Percentiles rank a stretch among this genome's conserved stretches.
Conservation (phyloP, 2,797 vertebrate species). For the Squalus acanthias region DNA sequence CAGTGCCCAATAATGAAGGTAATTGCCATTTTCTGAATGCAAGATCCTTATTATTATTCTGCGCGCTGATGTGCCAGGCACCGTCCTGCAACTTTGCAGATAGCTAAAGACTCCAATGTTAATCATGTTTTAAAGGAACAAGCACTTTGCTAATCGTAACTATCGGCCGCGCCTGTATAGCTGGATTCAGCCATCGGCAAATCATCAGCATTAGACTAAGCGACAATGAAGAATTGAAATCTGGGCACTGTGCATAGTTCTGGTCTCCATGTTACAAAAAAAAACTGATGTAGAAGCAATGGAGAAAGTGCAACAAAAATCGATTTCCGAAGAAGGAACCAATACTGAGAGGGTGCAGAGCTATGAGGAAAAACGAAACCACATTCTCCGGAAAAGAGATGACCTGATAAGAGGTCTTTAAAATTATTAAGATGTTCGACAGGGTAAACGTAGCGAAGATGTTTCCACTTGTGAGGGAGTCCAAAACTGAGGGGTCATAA, state of each 20-base stretch:
- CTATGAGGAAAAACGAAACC: neutral
- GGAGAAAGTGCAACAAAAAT: neutral
- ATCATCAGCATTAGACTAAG: neutral
- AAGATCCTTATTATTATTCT: neutral
- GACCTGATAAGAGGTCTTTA: neutral
- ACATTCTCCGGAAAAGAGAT: neutral
- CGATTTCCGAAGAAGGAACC: neutral
- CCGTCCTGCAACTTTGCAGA: neutral
- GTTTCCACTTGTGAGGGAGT: neutral
- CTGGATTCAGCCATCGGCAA: neutral
- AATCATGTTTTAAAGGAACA: neutral
- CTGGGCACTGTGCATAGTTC: neutral
- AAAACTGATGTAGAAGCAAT: neutral
- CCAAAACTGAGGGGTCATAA: neutral
- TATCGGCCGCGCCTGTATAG: neutral
- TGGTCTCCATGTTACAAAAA: neutral
- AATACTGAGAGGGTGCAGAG: neutral
- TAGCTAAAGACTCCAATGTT: neutral
- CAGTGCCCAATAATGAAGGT: conserved; percentile 1
- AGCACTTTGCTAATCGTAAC: neutral
- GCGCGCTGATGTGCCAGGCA: no score
- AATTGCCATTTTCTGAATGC: conserved; percentile 15
- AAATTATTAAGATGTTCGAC: neutral
- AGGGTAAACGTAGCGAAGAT: neutral
- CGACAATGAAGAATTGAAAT: neutral